Conservation (phyloP, 2,797 vertebrate species). For the Thripadectes ignobilis region DNA sequence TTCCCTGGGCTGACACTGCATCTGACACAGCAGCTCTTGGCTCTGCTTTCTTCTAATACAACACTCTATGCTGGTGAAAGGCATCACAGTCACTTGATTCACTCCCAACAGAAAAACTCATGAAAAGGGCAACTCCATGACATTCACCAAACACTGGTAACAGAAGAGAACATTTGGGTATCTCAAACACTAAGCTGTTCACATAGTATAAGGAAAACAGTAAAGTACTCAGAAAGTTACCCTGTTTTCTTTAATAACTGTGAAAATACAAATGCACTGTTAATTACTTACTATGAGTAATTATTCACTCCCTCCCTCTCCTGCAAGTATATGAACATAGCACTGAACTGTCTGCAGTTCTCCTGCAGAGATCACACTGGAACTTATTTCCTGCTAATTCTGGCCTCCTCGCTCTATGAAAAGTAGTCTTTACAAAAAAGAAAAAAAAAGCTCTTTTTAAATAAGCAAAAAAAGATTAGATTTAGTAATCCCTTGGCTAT, state of each 20-base stretch:
- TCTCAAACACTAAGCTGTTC: neutral
- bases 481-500: neutral
- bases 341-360: neutral
- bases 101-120: neutral
- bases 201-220: neutral
- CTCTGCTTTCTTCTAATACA: neutral
- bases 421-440: neutral
- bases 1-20: neutral
- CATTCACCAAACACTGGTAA: neutral
- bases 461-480: neutral
- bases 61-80: neutral
- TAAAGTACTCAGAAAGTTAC: neutral
- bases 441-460: accelerated
- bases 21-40: neutral
- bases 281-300: neutral
- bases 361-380: neutral
- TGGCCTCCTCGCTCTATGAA: neutral
- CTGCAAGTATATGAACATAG: neutral
- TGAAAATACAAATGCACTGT: neutral
- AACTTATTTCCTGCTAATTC: neutral
- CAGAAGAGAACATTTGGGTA: neutral
- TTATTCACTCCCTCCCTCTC: neutral
- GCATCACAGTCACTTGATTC: neutral
- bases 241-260: neutral
- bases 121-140: neutral